Percentiles rank a stretch among this genome's conserved stretches.
Evolutionary conservation across 1,140 invertebrate genomes (phyloP).

Genomic region (Penaeus chinensis): DNA sequence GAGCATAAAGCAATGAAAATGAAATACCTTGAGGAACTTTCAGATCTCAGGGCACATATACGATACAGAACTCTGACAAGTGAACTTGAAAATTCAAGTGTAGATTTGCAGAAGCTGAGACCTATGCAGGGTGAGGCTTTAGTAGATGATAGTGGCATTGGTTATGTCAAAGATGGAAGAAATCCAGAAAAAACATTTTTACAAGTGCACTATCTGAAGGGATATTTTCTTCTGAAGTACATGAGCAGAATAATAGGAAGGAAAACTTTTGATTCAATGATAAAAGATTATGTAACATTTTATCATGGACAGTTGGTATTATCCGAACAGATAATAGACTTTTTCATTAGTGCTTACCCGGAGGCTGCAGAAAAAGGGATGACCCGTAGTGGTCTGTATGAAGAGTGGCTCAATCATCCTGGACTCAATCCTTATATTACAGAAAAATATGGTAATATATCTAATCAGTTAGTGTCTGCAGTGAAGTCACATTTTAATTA

Average conservation of each 20-base stretch:
- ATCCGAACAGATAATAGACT: constrained; percentile 66
- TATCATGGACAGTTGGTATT: constrained; percentile 66
- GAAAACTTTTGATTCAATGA: constrained; percentile 66
- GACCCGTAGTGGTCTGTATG: constrained; percentile 41
- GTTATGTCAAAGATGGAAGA: constrained; percentile 70
- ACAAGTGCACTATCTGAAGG: constrained; percentile 71
- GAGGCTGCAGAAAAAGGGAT: constrained; percentile 35
- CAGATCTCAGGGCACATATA: constrained; percentile 65
- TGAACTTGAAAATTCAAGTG: constrained; percentile 67
- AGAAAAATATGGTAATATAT: constrained; percentile 39
- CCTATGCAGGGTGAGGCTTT: constrained; percentile 48
- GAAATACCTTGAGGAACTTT: constrained; percentile 48
- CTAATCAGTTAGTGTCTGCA: constrained; percentile 32
- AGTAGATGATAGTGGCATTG: constrained; percentile 46
- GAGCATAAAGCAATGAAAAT: background rate
- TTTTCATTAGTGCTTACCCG: constrained; percentile 62
- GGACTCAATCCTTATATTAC: constrained; percentile 51
- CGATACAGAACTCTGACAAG: constrained; percentile 66
- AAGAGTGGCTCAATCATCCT: constrained; percentile 62
- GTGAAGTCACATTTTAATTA: constrained; percentile 52
- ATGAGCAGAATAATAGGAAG: constrained; percentile 66
- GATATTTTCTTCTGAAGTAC: constrained; percentile 69
- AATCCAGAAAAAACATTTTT: constrained; percentile 69
- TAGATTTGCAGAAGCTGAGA: constrained; percentile 67
- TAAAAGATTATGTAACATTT: constrained; percentile 66